Conservation (phyloP, 2,797 vertebrate genomes). For the Ibycter americanus region DNA sequence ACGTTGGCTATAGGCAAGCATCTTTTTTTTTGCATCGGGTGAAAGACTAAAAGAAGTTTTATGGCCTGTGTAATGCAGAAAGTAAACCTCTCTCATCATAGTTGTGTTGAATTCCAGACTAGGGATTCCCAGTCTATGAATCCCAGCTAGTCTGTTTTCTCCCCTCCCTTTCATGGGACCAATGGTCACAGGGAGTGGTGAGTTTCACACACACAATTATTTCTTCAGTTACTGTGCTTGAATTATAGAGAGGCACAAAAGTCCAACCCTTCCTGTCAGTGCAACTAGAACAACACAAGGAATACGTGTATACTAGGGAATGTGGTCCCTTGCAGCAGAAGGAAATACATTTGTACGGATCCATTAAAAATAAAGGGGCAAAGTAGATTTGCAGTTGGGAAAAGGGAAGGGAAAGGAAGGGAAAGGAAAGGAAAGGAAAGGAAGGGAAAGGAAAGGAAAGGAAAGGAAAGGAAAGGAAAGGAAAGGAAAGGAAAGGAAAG, state of each 20-base stretch:
- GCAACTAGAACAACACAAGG: not conserved
- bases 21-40: not conserved
- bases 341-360: not conserved
- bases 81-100: not conserved
- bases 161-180: not conserved
- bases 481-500: fast-evolving
- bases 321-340: not conserved
- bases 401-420: too few species aligned
- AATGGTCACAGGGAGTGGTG: not conserved
- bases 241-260: not conserved
- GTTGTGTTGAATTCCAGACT: not conserved
- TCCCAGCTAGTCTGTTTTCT: not conserved
- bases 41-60: conserved; percentile 23
- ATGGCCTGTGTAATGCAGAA: conserved; percentile 22
- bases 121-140: not conserved
- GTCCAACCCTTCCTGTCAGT: not conserved
- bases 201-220: not conserved
- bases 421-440: fast-evolving
- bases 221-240: not conserved
- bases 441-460: not conserved
- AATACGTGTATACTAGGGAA: not conserved
- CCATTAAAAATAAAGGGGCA: not conserved
- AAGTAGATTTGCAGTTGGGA: not conserved
- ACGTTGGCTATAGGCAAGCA: not conserved
- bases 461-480: too few species aligned